A percentile compares a stretch with the other conserved stretches of the same genome.
These are phyloP conservation scores for Polyodon spathula DNA, from an alignment of 2,113 vertebrate genomes.

Conservation along the genomic window DNA sequence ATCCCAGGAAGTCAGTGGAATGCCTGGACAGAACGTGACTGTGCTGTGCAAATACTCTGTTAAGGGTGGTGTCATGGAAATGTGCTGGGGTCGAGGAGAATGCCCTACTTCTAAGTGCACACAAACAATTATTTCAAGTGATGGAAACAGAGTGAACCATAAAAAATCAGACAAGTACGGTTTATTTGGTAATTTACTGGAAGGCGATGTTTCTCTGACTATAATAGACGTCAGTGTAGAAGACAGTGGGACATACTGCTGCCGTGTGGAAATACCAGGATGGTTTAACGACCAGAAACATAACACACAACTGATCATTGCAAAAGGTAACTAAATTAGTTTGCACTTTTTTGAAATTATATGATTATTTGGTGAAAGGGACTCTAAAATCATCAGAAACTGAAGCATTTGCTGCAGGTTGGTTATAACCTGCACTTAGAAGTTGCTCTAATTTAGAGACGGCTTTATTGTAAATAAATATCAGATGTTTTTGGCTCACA, in stretches of 20 bases:
- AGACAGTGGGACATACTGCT: slow-evolving; percentile 66
- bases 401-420: too few species aligned
- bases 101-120: slow-evolving; percentile 40
- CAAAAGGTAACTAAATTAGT: slow-evolving; percentile 2
- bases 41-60: slow-evolving; percentile 55
- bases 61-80: slow-evolving; percentile 4
- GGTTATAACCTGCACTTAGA: too few species aligned
- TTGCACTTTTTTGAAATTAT: background rate
- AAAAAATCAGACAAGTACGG: slow-evolving; percentile 31
- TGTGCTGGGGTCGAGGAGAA: slow-evolving; percentile 57
- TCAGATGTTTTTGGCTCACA: too few species aligned
- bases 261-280: slow-evolving; percentile 54
- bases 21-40: slow-evolving; percentile 42
- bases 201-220: slow-evolving; percentile 61
- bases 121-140: slow-evolving; percentile 39
- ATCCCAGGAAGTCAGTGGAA: slow-evolving; percentile 32
- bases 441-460: too few species aligned
- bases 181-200: slow-evolving; percentile 26
- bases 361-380: background rate
- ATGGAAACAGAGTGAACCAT: slow-evolving; percentile 19
- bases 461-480: too few species aligned
- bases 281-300: slow-evolving; percentile 57
- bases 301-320: slow-evolving; percentile 18
- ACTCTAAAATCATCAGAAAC: too few species aligned
- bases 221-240: slow-evolving; percentile 25